A percentile compares a stretch with the other conserved stretches of the same genome.
Evolutionary conservation across 2,113 vertebrate species (phyloP).

Genomic region (Microtus ochrogaster): DNA sequence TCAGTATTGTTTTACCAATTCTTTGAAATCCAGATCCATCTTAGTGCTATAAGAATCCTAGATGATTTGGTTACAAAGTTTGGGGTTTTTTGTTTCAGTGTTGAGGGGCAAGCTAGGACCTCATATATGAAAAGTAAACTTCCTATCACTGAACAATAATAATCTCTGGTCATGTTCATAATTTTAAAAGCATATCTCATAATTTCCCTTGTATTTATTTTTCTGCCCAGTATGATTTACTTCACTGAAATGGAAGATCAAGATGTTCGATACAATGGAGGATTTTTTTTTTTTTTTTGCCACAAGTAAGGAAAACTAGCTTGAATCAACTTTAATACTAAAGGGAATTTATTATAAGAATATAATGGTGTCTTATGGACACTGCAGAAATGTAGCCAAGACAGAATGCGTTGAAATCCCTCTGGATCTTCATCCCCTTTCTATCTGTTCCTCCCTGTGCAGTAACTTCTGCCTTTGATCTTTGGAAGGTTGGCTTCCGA

Average conservation of each 20-base stretch:
- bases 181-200: conserved; percentile 21
- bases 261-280: neutral
- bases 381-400: neutral
- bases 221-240: conserved; percentile 5
- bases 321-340: neutral
- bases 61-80: neutral
- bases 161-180: neutral
- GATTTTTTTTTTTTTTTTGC: conserved; percentile 23
- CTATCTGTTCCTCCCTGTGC: neutral
- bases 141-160: neutral
- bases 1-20: neutral
- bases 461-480: neutral
- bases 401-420: neutral
- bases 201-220: neutral
- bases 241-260: conserved; percentile 14
- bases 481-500: neutral
- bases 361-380: neutral
- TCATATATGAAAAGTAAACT: neutral
- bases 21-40: neutral
- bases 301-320: neutral
- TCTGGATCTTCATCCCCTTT: neutral
- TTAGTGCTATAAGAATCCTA: neutral
- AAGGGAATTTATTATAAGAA: conserved; percentile 17
- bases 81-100: neutral
- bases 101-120: neutral